Conservation (phyloP, 2,888 invertebrate species). For the Lagria hirta region DNA sequence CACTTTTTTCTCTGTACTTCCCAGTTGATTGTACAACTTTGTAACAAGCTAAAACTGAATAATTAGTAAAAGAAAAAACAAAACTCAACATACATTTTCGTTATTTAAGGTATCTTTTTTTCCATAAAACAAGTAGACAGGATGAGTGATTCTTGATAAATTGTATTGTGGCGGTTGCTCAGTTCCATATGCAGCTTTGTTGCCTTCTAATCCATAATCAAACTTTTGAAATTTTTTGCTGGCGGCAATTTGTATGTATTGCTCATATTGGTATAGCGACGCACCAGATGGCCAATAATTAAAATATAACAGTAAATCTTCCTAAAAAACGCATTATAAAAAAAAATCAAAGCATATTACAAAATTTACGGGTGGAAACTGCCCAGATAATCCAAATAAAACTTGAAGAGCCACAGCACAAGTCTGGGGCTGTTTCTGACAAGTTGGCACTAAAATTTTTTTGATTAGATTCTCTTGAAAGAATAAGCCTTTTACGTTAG, state of each 20-base stretch:
- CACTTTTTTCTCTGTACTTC: no score
- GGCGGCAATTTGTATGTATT: constrained; percentile 3
- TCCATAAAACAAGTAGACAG: constrained; percentile 6
- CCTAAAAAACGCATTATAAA: no score
- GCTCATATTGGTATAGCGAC: constrained; percentile 1
- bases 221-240: constrained; percentile 8
- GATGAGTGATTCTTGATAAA: constrained; percentile 4
- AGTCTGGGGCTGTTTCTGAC: neutral
- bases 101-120: constrained; percentile 8
- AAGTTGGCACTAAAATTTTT: neutral
- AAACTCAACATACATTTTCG: constrained; percentile 10
- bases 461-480: constrained; percentile 2
- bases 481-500: neutral
- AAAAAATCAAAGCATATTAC: no score
- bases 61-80: neutral
- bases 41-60: no score
- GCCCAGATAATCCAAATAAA: no score
- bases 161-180: constrained; percentile 2
- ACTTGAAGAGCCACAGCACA: no score
- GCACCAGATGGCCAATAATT: neutral
- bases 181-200: constrained; percentile 2
- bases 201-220: constrained; percentile 4
- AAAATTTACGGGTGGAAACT: constrained; percentile 4
- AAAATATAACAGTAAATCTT: constrained; percentile 4
- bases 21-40: no score